phyloP scores from a whole-genome alignment of 2,888 invertebrate genomes.

The Eupithecia pulchellata region DNA sequence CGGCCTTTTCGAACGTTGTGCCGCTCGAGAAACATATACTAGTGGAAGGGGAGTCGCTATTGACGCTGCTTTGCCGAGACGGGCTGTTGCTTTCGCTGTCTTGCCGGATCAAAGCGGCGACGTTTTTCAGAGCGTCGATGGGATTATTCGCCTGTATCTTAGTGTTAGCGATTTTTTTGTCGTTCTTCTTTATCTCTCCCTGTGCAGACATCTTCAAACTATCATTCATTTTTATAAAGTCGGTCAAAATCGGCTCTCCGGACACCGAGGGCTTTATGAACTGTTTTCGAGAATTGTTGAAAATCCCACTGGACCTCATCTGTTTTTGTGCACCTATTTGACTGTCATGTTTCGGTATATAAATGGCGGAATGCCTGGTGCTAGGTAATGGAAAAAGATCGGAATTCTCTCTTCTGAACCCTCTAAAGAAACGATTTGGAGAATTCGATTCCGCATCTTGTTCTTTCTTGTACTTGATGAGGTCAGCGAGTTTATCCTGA shows the following conservation, averaged over 20 bases:
- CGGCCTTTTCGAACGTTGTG: constrained; percentile 70
- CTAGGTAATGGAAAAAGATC: constrained; percentile 92
- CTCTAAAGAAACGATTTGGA: constrained; percentile 89
- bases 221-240: constrained; percentile 87
- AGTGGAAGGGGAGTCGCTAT: constrained; percentile 77
- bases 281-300: constrained; percentile 88
- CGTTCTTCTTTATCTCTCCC: constrained; percentile 69
- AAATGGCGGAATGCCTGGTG: constrained; percentile 90
- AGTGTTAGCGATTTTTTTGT: constrained; percentile 61
- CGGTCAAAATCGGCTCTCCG: constrained; percentile 89
- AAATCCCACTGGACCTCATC: constrained; percentile 88
- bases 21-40: constrained; percentile 71
- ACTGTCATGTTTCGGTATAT: constrained; percentile 85
- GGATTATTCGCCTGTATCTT: constrained; percentile 67
- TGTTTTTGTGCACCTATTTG: constrained; percentile 78
- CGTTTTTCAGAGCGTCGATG: constrained; percentile 76
- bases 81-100: constrained; percentile 70
- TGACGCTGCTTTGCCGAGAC: constrained; percentile 76
- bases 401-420: constrained; percentile 93
- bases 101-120: constrained; percentile 75
- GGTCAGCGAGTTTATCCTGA: constrained; percentile 78
- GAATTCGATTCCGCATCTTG: constrained; percentile 90
- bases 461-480: constrained; percentile 87
- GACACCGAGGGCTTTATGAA: constrained; percentile 70
- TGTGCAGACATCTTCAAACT: constrained; percentile 78